These are phyloP conservation scores for Bergia sp. DNA, from an alignment of 92 coral and sea anemone genomes.

Conservation along the genomic window DNA sequence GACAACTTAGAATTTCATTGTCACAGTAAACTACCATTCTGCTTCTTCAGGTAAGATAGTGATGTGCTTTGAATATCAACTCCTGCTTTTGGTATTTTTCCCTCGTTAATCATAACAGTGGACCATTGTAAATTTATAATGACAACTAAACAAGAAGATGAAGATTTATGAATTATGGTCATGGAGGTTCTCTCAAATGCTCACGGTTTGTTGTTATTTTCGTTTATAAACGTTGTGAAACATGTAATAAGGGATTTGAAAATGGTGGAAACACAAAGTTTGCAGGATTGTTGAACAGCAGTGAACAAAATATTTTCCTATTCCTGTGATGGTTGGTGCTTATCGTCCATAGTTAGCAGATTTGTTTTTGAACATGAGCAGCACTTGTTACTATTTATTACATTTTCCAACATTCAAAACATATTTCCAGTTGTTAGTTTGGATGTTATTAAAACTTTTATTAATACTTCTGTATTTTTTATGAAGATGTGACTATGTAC, in stretches of 20 bases:
- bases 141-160: not conserved
- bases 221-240: not conserved
- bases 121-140: not conserved
- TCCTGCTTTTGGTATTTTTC: not conserved
- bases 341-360: not conserved
- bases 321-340: not conserved
- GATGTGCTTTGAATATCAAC: not conserved
- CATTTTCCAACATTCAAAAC: not conserved
- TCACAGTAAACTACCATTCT: not conserved
- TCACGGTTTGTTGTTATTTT: not conserved
- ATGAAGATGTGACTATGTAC: constrained; percentile 10
- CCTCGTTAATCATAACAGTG: not conserved
- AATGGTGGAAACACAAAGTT: not conserved
- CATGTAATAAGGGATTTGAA: not conserved
- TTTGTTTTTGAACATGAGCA: not conserved
- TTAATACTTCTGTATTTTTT: not conserved
- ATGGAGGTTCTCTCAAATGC: not conserved
- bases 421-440: not conserved
- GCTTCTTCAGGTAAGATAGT: constrained; percentile 14
- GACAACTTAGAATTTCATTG: constrained; percentile 32
- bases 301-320: not conserved
- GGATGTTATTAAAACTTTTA: not conserved
- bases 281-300: not conserved
- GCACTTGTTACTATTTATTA: not conserved
- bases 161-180: not conserved